phyloP scores from a whole-genome alignment of 1,140 invertebrate genomes.

The Bicyclus anynana region DNA sequence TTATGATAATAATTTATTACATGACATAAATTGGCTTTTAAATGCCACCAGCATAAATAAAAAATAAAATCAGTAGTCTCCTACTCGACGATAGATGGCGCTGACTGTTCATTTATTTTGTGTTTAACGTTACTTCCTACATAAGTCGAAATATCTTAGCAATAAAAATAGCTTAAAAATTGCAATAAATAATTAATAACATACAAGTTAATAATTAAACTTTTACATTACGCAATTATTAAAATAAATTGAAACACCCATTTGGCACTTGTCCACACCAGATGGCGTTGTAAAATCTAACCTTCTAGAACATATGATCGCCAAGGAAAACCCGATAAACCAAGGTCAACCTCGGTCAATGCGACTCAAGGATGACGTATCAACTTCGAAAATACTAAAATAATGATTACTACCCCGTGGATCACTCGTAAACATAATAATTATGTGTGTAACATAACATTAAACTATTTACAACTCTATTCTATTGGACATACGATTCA shows the following conservation, averaged over 20 bases:
- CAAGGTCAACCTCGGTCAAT: constrained; percentile 51
- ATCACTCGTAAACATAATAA: not conserved
- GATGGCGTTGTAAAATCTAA: constrained; percentile 29
- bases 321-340: constrained; percentile 6
- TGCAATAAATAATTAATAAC: not conserved
- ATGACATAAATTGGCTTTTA: no score
- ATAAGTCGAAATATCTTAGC: no score
- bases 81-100: not conserved
- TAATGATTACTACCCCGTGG: constrained; percentile 12
- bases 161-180: no score
- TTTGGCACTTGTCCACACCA: constrained; percentile 4
- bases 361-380: constrained; percentile 33
- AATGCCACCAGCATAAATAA: no score
- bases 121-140: not conserved
- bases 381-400: constrained; percentile 14
- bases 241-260: no score
- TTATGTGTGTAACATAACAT: not conserved
- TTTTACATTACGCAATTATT: no score
- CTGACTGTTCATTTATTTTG: not conserved
- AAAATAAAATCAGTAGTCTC: not conserved
- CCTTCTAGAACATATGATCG: constrained; percentile 38
- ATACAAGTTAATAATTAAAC: no score
- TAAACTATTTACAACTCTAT: not conserved
- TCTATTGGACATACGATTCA: not conserved
- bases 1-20: no score